Base-by-base conservation (phyloP, 2,797 vertebrate species). In the Margarornis squamiger region DNA sequence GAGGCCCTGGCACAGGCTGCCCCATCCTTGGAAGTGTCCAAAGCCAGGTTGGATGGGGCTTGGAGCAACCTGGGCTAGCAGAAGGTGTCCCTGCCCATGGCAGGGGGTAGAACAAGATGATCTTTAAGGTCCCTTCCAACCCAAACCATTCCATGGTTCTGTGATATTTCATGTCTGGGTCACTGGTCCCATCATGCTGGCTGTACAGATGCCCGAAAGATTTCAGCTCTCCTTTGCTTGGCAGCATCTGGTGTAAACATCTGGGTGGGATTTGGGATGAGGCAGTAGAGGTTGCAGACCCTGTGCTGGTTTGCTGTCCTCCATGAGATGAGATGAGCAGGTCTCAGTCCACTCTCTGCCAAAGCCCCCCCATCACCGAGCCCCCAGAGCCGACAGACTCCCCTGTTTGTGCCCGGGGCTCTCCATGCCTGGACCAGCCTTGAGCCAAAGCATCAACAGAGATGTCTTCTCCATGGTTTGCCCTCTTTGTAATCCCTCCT, bases 21-120 rank as follows among this genome's bases (percentile, higher is more conserved):
- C 6, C n/a, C 34, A n/a, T 36, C 26, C 34, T 59, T 84, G 59
- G n/a, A 0, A 84, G 13, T 41, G 52, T 4, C 46, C 52, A 52
- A 66, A 39, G 2, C 24, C 51, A 27, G 24, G 14, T 0, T 66
- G 34, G 26, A 54, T 0, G 0, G 51, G n/a, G 6, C 10, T 39
- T 65, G 72, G n/a, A 52, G 10, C 21, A 39, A 0, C 10, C 8
- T 71, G 38, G n/a, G 10, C 1, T 0, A 2, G 24, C 20, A 21
- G 21, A 4, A 77, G 6, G 4, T 65, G 21, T 34, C 21, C 45
- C 45, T 58, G 51, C 1, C 4, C n/a, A 5, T 45, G 38, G 17
- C 26, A 48, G 18, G 2, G 17, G 2, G 1, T 13, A 16, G 22
- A 4, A 32, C 7, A 2, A 4, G 4, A 32, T 41, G 34, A 6